phyloP scores from a whole-genome alignment of 2,888 invertebrate genomes.

The Orgyia antiqua region DNA sequence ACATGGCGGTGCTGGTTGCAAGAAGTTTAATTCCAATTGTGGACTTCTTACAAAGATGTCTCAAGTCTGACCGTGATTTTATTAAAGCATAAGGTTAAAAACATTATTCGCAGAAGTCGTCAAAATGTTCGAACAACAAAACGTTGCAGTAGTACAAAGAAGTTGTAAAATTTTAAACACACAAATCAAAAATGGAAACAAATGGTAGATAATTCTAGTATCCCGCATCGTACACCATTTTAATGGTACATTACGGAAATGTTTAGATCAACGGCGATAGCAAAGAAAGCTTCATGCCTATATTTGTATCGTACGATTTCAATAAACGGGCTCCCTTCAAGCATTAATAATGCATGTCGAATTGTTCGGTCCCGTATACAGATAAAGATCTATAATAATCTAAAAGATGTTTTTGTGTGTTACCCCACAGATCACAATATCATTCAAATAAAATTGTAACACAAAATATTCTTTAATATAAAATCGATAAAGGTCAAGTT shows the following conservation, averaged over 20 bases:
- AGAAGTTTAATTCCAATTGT: too few species aligned
- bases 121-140: too few species aligned
- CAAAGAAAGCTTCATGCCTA: constrained; percentile 29
- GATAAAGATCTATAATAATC: constrained; percentile 55
- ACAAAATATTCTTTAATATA: constrained; percentile 9
- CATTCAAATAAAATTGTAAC: constrained; percentile 5
- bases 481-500: constrained; percentile 8
- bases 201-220: too few species aligned
- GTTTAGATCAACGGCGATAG: constrained; percentile 30
- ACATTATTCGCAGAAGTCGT: too few species aligned
- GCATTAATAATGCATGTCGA: constrained; percentile 73
- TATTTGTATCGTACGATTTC: constrained; percentile 65
- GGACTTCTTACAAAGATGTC: too few species aligned
- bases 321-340: constrained; percentile 60
- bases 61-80: too few species aligned
- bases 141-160: too few species aligned
- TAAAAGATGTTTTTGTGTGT: constrained; percentile 30
- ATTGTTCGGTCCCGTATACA: constrained; percentile 47
- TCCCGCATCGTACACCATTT: constrained; percentile 41
- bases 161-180: too few species aligned
- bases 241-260: constrained; percentile 31
- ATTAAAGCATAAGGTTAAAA: too few species aligned
- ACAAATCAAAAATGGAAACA: too few species aligned
- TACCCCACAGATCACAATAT: constrained; percentile 13
- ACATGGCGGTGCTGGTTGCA: too few species aligned